Evolutionary conservation across 2,113 vertebrate genomes (phyloP).

Genomic region (Dipodomys ordii): DNA sequence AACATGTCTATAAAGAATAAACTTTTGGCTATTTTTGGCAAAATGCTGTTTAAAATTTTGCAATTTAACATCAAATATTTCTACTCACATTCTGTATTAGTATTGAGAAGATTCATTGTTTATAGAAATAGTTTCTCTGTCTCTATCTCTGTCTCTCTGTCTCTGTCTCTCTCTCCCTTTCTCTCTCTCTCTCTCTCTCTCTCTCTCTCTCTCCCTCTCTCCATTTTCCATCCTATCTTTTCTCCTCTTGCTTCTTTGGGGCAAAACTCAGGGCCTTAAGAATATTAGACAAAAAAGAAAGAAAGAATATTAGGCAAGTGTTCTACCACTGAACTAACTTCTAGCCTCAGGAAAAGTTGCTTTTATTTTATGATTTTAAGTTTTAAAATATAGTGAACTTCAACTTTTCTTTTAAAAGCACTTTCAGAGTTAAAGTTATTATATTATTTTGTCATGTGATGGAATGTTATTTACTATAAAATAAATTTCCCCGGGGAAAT

Average conservation of each 20-base stretch:
- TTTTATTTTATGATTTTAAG: conserved; percentile 3
- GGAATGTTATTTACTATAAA: background rate
- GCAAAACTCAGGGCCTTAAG: background rate
- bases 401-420: conserved; percentile 30
- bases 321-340: background rate
- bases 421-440: conserved; percentile 51
- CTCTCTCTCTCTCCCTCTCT: background rate
- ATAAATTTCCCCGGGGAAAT: background rate
- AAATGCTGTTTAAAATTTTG: conserved; percentile 32
- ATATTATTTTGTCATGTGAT: conserved; percentile 1
- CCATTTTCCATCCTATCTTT: no score
- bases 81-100: background rate
- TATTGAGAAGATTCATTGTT: background rate
- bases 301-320: background rate
- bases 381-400: conserved; percentile 53
- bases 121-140: background rate
- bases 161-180: background rate
- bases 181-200: no score
- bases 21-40: background rate
- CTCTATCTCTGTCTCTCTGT: background rate
- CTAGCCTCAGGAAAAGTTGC: background rate
- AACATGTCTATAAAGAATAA: conserved; percentile 25
- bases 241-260: background rate
- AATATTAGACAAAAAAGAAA: no score
- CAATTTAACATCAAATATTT: conserved; percentile 42